Percentiles rank a stretch among this genome's conserved stretches.
Evolutionary conservation across 2,113 vertebrate species (phyloP).

Genomic region (Pantherophis guttatus): DNA sequence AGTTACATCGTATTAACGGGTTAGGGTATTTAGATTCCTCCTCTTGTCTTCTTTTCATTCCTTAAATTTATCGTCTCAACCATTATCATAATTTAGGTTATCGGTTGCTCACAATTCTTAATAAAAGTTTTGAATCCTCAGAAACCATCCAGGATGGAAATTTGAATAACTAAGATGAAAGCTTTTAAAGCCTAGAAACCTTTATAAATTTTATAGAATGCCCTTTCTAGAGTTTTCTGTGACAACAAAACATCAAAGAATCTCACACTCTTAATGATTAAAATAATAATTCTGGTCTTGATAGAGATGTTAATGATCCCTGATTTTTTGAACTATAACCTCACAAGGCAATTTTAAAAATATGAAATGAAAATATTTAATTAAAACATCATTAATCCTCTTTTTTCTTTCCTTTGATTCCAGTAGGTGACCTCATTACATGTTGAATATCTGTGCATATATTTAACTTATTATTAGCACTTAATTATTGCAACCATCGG

Average conservation of each 20-base stretch:
- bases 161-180: background rate
- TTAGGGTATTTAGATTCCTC: background rate
- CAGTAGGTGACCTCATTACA: background rate
- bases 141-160: background rate
- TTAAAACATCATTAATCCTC: background rate
- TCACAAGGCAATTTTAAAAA: background rate
- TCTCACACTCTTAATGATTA: background rate
- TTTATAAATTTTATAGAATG: background rate
- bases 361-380: background rate
- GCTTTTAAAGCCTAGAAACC: background rate
- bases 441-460: background rate
- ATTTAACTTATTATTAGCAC: background rate
- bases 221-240: background rate
- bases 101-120: background rate
- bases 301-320: background rate
- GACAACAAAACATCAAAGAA: background rate
- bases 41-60: background rate
- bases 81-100: background rate
- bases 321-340: background rate
- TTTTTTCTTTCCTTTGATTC: background rate
- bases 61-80: background rate
- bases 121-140: background rate
- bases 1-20: background rate
- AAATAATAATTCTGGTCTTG: background rate
- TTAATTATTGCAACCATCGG: background rate